phyloP scores from a whole-genome alignment of 2,113 vertebrate species.

The Pteruthius melanotis region DNA sequence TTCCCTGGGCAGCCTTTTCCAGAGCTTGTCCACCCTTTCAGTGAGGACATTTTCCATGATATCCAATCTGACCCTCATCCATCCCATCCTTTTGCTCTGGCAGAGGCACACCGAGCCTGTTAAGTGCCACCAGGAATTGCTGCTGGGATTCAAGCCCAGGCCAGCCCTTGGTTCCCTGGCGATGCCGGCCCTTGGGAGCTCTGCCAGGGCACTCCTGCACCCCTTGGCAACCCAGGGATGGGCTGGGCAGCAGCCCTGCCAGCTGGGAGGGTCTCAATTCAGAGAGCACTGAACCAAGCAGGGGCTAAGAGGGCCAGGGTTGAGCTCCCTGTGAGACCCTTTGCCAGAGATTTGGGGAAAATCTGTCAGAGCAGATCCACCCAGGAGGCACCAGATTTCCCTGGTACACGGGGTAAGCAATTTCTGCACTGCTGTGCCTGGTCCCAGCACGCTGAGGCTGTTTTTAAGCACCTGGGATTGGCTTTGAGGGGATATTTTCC shows the following conservation, averaged over 20 bases:
- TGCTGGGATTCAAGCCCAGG: not conserved
- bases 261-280: not conserved
- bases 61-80: not conserved
- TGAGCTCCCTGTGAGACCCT: not conserved
- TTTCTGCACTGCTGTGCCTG: not conserved
- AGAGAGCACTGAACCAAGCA: not conserved
- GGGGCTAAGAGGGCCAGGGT: not conserved
- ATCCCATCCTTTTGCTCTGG: fast-evolving
- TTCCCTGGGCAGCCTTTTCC: not conserved
- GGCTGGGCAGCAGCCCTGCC: not conserved
- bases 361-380: not conserved
- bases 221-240: fast-evolving
- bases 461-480: fast-evolving
- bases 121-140: not conserved
- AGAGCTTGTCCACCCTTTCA: not conserved
- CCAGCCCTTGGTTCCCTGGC: not conserved
- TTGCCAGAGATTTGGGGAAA: not conserved
- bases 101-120: fast-evolving
- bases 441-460: not conserved
- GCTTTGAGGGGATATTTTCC: not conserved
- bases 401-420: fast-evolving
- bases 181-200: not conserved
- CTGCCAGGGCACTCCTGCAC: not conserved
- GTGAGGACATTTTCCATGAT: not conserved
- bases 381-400: not conserved